phyloP scores from a whole-genome alignment of 2,113 vertebrate species.

The Perca schrenkii region DNA sequence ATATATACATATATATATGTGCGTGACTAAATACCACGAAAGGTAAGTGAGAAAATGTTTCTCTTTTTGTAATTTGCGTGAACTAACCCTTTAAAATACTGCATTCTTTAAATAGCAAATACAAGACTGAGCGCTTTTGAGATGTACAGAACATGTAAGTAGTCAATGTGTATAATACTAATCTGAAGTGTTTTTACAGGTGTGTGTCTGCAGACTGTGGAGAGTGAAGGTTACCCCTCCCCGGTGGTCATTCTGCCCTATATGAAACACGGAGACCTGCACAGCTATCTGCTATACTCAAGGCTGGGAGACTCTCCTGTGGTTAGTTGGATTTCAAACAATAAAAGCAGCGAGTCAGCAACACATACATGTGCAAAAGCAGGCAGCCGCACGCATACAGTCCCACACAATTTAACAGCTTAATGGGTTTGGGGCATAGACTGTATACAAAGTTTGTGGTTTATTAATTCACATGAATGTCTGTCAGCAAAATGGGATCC shows the following conservation, averaged over 20 bases:
- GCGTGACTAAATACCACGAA: background rate
- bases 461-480: slow-evolving; percentile 36
- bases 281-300: slow-evolving; percentile 94
- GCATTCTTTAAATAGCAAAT: background rate
- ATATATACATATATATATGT: background rate
- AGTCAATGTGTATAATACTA: background rate
- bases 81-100: background rate
- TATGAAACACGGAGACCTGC: slow-evolving; percentile 95
- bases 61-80: background rate
- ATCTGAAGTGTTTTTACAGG: slow-evolving; percentile 76
- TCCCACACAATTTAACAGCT: background rate
- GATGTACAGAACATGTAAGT: background rate
- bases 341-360: slow-evolving; percentile 37
- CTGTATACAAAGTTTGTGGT: background rate
- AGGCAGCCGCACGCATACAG: background rate
- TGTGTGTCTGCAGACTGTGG: slow-evolving; percentile 93
- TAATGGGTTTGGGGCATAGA: background rate
- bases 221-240: slow-evolving; percentile 92
- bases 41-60: background rate
- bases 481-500: slow-evolving; percentile 57
- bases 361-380: background rate
- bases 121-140: background rate
- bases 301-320: slow-evolving; percentile 90
- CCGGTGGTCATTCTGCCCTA: slow-evolving; percentile 94
- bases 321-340: slow-evolving; percentile 79